phyloP scores from a whole-genome alignment of 1,140 invertebrate genomes.

The Caenorhabditis latens region DNA sequence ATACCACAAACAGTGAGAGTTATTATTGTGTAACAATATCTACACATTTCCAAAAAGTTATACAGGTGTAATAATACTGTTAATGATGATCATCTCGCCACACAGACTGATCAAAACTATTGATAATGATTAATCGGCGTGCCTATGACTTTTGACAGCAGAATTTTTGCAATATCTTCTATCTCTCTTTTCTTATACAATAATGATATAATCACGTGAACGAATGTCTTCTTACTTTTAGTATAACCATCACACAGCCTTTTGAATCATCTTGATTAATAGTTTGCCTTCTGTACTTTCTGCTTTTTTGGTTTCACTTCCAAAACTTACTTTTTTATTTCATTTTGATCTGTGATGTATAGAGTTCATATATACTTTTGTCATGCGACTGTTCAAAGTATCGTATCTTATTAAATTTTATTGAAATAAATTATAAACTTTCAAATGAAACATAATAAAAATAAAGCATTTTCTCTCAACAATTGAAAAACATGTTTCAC shows the following conservation, averaged over 20 bases:
- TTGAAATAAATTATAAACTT: not conserved
- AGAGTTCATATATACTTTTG: too few relatives aligned
- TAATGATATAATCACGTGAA: slow-evolving; percentile 27
- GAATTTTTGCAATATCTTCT: slow-evolving; percentile 28
- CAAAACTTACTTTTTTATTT: not conserved
- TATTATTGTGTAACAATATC: not conserved
- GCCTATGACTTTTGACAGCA: slow-evolving; percentile 25
- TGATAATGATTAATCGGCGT: slow-evolving; percentile 12
- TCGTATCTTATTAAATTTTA: not conserved
- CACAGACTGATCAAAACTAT: slow-evolving; percentile 53
- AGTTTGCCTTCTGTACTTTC: slow-evolving; percentile 41
- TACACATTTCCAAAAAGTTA: slow-evolving; percentile 40
- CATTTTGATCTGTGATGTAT: slow-evolving; percentile 37
- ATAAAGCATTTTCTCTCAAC: slow-evolving; percentile 36
- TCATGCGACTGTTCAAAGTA: too few relatives aligned
- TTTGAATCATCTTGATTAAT: slow-evolving; percentile 36
- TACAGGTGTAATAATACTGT: slow-evolving; percentile 45
- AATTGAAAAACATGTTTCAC: slow-evolving; percentile 49
- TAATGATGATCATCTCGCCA: slow-evolving; percentile 54
- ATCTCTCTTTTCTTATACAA: not conserved
- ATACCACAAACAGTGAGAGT: slow-evolving; percentile 18
- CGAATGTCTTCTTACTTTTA: slow-evolving; percentile 15
- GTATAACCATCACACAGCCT: not conserved
- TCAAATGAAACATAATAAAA: not conserved
- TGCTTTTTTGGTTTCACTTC: not conserved